Conservation (phyloP, 2,113 vertebrate species). For the Elanus axillaris region DNA sequence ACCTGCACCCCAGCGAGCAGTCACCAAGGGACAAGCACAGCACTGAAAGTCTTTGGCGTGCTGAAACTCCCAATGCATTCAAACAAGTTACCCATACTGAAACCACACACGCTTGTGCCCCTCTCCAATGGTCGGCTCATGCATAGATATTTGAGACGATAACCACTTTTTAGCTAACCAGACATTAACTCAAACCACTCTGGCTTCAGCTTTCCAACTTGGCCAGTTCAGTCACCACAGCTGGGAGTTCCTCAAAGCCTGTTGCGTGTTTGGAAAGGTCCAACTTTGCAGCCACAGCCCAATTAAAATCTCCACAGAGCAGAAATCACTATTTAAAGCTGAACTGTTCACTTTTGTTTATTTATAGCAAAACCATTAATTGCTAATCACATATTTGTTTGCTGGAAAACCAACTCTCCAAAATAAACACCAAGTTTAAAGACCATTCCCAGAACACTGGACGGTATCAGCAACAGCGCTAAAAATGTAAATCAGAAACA, state of each 20-base stretch:
- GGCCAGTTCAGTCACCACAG: neutral
- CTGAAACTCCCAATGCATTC: neutral
- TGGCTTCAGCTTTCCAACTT: neutral
- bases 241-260: neutral
- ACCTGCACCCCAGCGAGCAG: accelerated
- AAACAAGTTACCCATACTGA: neutral
- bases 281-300: neutral
- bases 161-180: neutral
- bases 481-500: conserved; percentile 51
- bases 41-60: neutral
- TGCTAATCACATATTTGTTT: conserved; percentile 36
- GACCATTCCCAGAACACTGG: conserved; percentile 17
- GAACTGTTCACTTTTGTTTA: neutral
- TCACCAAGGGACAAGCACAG: neutral
- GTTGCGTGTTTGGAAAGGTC: neutral
- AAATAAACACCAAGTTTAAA: conserved; percentile 37
- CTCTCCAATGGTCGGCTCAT: accelerated
- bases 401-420: neutral
- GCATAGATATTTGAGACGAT: neutral
- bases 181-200: neutral
- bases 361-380: conserved; percentile 56
- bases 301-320: neutral
- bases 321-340: conserved; percentile 20
- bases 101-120: accelerated
- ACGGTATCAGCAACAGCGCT: neutral